phyloP scores from a whole-genome alignment of 2,888 invertebrate species.

The Physocephala rufipes region DNA sequence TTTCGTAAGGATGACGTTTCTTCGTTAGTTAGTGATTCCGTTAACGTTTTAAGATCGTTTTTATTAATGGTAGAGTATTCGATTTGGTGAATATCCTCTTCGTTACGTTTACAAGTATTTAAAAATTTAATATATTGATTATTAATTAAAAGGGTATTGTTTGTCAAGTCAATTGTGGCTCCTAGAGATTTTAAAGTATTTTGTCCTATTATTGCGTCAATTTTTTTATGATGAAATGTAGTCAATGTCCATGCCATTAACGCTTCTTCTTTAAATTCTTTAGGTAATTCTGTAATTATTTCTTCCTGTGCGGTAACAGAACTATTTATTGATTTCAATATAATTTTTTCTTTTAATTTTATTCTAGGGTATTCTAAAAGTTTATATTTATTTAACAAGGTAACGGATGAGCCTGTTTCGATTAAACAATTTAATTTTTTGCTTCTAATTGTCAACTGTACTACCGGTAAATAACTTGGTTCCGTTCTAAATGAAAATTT shows the following conservation, averaged over 20 bases:
- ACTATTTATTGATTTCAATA: constrained; percentile 16
- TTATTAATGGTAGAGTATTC: background rate
- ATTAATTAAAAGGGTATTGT: constrained; percentile 14
- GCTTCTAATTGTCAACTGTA: constrained; percentile 16
- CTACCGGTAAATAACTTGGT: constrained; percentile 12
- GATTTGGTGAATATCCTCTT: background rate
- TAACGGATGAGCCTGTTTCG: constrained; percentile 27
- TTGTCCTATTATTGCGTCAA: constrained; percentile 25
- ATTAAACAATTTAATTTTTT: constrained; percentile 14
- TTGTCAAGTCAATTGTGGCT: constrained; percentile 12
- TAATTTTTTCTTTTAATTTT: constrained; percentile 15
- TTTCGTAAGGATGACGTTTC: constrained; percentile 14
- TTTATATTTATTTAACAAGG: constrained; percentile 15
- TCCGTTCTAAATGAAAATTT: constrained; percentile 31
- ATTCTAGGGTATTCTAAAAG: constrained; percentile 8
- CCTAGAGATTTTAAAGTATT: constrained; percentile 6
- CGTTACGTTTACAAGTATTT: no score
- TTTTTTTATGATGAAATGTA: constrained; percentile 10
- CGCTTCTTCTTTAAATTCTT: constrained; percentile 22
- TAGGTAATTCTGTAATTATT: constrained; percentile 14
- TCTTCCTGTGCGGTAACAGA: constrained; percentile 25
- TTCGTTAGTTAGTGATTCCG: background rate
- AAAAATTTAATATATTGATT: background rate
- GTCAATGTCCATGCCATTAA: constrained; percentile 25
- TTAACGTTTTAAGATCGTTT: background rate